Percentiles rank a stretch among this genome's conserved stretches.
These are phyloP conservation scores for Sterrhoptilus dennistouni DNA, from an alignment of 2,113 vertebrate genomes.

Conservation along the genomic window DNA sequence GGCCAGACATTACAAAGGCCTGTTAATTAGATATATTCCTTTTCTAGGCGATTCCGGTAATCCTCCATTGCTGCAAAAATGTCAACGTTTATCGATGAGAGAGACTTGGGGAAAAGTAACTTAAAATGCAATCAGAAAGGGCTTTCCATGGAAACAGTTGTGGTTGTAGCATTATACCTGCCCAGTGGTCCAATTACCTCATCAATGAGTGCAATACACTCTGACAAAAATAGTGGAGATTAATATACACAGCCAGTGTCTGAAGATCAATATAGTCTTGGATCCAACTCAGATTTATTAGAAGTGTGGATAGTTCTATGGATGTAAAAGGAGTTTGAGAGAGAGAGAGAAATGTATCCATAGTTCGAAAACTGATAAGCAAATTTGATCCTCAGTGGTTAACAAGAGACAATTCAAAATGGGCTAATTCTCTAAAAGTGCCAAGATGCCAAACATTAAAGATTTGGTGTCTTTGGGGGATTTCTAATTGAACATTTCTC, in stretches of 20 bases:
- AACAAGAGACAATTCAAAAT: not conserved
- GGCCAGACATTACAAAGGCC: not conserved
- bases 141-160: not conserved
- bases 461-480: not conserved
- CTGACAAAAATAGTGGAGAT: not conserved
- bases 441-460: not conserved
- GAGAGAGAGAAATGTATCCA: not conserved
- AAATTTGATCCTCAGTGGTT: not conserved
- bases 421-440: not conserved
- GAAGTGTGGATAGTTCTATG: not conserved
- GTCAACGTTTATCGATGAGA: not conserved
- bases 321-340: not conserved
- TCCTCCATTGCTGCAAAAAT: not conserved
- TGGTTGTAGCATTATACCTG: not conserved
- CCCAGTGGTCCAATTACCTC: not conserved
- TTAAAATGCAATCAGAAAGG: not conserved
- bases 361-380: not conserved
- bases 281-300: constrained; percentile 3
- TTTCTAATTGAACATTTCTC: not conserved
- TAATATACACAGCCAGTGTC: not conserved
- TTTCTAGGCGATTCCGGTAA: not conserved
- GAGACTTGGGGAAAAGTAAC: not conserved
- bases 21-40: not conserved
- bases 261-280: constrained; percentile 32
- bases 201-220: constrained; percentile 24